Conservation (phyloP, 92 coral and sea anemone species). For the Siderastrea radians region DNA sequence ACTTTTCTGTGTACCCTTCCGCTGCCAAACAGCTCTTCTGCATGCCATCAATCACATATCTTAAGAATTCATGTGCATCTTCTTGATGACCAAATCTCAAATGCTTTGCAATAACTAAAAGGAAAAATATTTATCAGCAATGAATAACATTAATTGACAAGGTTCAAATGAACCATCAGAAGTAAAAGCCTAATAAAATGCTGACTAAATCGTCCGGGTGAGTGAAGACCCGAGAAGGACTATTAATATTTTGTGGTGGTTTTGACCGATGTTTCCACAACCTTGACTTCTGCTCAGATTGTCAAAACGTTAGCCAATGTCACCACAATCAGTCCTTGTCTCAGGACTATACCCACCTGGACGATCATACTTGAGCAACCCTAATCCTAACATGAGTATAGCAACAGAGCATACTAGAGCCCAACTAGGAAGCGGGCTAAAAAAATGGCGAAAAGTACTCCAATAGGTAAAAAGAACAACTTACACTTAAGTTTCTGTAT, state of each 20-base stretch:
- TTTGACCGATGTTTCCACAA: too few species aligned
- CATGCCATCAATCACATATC: conserved; percentile 99
- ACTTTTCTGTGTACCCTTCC: conserved; percentile 51
- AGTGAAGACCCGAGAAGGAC: too few species aligned
- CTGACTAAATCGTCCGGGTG: too few species aligned
- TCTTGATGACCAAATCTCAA: conserved; percentile 98
- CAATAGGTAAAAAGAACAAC: conserved; percentile 30
- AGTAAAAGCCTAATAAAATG: too few species aligned
- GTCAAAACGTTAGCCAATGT: too few species aligned
- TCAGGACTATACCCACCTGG: too few species aligned
- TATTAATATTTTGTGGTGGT: too few species aligned
- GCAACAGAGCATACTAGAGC: not conserved
- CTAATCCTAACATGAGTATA: not conserved
- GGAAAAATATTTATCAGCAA: not conserved
- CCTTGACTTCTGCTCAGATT: too few species aligned
- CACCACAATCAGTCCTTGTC: too few species aligned
- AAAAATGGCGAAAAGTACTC: not conserved
- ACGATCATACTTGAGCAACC: too few species aligned
- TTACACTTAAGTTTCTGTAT: conserved; percentile 93
- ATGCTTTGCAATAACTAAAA: conserved; percentile 92
- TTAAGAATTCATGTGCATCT: conserved; percentile 98
- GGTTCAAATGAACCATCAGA: too few species aligned
- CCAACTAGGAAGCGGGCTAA: not conserved
- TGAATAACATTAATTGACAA: too few species aligned
- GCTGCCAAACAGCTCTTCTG: conserved; percentile 93